A percentile compares a stretch with the other conserved stretches of the same genome.
These are phyloP conservation scores for Neoarius graeffei DNA, from an alignment of 2,113 vertebrate genomes.

Conservation along the genomic window DNA sequence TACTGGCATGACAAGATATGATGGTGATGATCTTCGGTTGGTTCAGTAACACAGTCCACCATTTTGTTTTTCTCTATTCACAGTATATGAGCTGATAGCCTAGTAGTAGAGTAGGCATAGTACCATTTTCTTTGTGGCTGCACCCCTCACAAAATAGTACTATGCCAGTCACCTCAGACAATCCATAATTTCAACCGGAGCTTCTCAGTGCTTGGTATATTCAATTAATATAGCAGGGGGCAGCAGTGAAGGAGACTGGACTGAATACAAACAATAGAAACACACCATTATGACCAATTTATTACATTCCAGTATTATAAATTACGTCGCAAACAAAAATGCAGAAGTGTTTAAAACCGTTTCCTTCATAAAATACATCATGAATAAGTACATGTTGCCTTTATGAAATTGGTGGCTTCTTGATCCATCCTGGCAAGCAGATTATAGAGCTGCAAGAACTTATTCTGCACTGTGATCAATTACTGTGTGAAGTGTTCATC, in stretches of 20 bases:
- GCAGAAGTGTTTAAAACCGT: neutral
- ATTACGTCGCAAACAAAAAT: neutral
- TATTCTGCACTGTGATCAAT: neutral
- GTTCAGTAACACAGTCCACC: too few relatives aligned
- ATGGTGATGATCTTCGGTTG: too few relatives aligned
- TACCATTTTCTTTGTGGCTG: too few relatives aligned
- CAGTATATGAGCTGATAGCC: too few relatives aligned
- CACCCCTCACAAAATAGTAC: too few relatives aligned
- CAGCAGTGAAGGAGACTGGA: neutral
- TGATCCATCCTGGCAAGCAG: neutral
- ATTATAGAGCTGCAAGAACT: neutral
- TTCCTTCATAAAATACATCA: neutral
- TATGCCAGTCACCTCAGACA: too few relatives aligned
- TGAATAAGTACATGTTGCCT: neutral
- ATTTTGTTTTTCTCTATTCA: too few relatives aligned
- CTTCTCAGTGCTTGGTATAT: too few relatives aligned
- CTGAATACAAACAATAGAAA: neutral
- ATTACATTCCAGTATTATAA: neutral
- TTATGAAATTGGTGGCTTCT: neutral
- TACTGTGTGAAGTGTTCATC: neutral
- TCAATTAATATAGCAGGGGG: neutral
- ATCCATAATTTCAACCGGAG: too few relatives aligned
- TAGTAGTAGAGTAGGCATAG: too few relatives aligned
- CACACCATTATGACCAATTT: neutral
- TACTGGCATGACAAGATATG: too few relatives aligned